phyloP scores from a whole-genome alignment of 1,140 invertebrate genomes.

The Arion vulgaris region DNA sequence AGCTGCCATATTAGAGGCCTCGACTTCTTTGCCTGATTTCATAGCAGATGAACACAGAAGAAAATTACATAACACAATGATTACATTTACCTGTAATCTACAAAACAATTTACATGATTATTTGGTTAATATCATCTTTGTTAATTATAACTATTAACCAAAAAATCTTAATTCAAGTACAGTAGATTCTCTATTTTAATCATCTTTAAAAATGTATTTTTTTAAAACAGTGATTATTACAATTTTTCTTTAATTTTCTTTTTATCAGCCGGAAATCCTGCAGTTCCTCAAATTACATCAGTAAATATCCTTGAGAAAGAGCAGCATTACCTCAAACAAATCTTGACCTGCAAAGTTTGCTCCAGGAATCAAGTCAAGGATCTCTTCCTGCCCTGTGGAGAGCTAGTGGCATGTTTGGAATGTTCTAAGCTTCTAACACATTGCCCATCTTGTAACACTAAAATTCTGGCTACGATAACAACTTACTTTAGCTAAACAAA shows the following conservation, averaged over 20 bases:
- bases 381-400: constrained; percentile 20
- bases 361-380: neutral
- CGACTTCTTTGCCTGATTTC: too few relatives aligned
- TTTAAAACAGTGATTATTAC: too few relatives aligned
- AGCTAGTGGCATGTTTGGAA: constrained; percentile 3
- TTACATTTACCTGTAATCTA: too few relatives aligned
- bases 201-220: too few relatives aligned
- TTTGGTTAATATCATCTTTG: too few relatives aligned
- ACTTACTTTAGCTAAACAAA: constrained; percentile 3
- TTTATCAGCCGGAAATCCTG: neutral
- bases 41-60: too few relatives aligned
- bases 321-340: constrained; percentile 5
- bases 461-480: constrained; percentile 17
- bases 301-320: neutral
- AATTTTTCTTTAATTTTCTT: neutral
- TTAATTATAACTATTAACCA: too few relatives aligned
- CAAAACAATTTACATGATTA: too few relatives aligned
- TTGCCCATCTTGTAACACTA: constrained; percentile 17
- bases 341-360: constrained; percentile 7
- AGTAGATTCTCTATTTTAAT: too few relatives aligned
- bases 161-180: too few relatives aligned
- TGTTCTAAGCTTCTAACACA: constrained; percentile 14
- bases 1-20: too few relatives aligned
- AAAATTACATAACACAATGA: too few relatives aligned
- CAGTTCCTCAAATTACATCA: neutral